phyloP scores from a whole-genome alignment of 2,797 vertebrate genomes.

The Gallirallus australis region DNA sequence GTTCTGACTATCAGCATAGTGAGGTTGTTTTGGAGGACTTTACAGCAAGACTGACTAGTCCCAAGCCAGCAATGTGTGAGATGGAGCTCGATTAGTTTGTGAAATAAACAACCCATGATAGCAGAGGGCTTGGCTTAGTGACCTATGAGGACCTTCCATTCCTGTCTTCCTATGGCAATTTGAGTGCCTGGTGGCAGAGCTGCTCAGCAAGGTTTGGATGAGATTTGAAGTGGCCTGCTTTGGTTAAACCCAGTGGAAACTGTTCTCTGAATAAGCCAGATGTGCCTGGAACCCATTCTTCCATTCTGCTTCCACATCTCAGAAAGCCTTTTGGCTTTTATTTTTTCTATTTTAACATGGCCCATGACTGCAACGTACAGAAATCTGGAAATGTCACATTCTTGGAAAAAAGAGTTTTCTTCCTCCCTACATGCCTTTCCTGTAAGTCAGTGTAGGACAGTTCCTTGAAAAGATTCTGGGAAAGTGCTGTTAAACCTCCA shows the following conservation, averaged over 20 bases:
- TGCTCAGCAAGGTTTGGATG: neutral
- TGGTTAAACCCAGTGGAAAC: neutral
- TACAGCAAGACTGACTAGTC: neutral
- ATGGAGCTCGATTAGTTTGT: neutral
- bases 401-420: neutral
- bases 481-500: neutral
- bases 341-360: neutral
- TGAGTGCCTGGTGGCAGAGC: neutral
- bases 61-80: neutral
- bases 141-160: neutral
- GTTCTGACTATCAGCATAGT: neutral
- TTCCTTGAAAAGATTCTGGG: neutral
- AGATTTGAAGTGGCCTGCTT: neutral
- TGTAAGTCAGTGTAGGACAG: neutral
- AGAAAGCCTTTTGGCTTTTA: too few relatives aligned
- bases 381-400: neutral
- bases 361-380: neutral
- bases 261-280: neutral
- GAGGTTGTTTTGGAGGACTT: neutral
- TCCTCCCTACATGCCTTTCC: neutral
- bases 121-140: neutral
- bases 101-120: neutral
- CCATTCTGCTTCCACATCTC: neutral
- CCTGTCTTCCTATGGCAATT: neutral
- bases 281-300: neutral